phyloP scores from a whole-genome alignment of 2,113 vertebrate species.

The Butorides virescens region DNA sequence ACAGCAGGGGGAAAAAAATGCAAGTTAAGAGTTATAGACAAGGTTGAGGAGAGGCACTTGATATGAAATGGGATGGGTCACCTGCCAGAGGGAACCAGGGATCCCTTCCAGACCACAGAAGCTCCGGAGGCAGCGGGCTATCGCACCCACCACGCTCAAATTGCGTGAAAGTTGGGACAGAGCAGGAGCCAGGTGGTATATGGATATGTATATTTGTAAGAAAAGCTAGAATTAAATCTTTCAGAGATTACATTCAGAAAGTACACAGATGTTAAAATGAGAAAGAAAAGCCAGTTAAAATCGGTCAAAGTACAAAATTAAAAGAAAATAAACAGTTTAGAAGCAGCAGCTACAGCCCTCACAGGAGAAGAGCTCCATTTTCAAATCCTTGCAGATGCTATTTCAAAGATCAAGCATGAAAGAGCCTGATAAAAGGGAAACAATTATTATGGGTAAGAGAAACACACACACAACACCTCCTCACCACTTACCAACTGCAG shows the following conservation, averaged over 20 bases:
- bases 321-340: conserved; percentile 19
- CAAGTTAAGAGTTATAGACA: neutral
- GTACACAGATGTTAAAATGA: neutral
- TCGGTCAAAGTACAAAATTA: neutral
- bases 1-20: neutral
- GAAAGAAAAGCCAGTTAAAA: conserved; percentile 12
- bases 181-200: neutral
- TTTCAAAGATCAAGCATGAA: neutral
- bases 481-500: neutral
- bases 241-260: neutral
- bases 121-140: neutral
- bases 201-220: neutral
- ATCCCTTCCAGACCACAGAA: neutral
- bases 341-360: neutral
- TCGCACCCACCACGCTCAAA: neutral
- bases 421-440: neutral
- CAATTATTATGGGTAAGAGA: neutral
- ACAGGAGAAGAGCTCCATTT: neutral
- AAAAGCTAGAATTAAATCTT: neutral
- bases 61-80: neutral
- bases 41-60: neutral
- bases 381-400: neutral
- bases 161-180: neutral
- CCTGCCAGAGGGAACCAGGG: neutral
- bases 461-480: neutral